These are phyloP conservation scores for Bryconaethiops microstoma DNA, from an alignment of 2,797 vertebrate genomes.

Conservation along the genomic window DNA sequence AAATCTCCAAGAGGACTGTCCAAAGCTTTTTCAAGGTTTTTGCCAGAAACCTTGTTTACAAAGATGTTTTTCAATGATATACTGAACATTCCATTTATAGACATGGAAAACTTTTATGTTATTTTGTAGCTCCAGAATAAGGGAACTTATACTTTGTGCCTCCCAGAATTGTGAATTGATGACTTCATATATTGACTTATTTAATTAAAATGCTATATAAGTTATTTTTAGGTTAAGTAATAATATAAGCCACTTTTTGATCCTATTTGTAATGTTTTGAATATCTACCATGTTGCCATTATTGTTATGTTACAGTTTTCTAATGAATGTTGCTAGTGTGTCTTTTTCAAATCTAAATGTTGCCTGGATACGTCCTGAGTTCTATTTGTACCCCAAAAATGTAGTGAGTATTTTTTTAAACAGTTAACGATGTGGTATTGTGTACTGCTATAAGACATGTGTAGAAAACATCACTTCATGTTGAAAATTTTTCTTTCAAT, in stretches of 20 bases:
- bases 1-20: slow-evolving; percentile 11
- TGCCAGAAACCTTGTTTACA: slow-evolving; percentile 8
- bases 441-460: slow-evolving; percentile 4
- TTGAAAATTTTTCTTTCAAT: neutral
- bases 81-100: slow-evolving; percentile 50
- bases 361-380: slow-evolving; percentile 4
- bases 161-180: slow-evolving; percentile 67
- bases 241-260: slow-evolving; percentile 82
- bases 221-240: slow-evolving; percentile 84
- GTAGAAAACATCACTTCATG: neutral
- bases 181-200: slow-evolving; percentile 86
- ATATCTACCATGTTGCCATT: slow-evolving; percentile 57
- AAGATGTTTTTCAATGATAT: slow-evolving; percentile 33
- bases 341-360: slow-evolving; percentile 45
- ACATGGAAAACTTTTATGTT: slow-evolving; percentile 44
- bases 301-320: slow-evolving; percentile 52
- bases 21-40: slow-evolving; percentile 25
- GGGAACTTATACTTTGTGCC: slow-evolving; percentile 64
- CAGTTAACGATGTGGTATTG: slow-evolving; percentile 25
- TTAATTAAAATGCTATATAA: slow-evolving; percentile 85
- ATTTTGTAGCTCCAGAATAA: slow-evolving; percentile 39
- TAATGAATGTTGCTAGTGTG: slow-evolving; percentile 65
- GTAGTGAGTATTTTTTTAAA: slow-evolving; percentile 37
- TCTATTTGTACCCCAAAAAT: neutral
- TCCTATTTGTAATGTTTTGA: slow-evolving; percentile 73